Percentiles rank a stretch among this genome's conserved stretches.
phyloP scores from a whole-genome alignment of 2,888 invertebrate species.

The Pachliopta kotzebuea region DNA sequence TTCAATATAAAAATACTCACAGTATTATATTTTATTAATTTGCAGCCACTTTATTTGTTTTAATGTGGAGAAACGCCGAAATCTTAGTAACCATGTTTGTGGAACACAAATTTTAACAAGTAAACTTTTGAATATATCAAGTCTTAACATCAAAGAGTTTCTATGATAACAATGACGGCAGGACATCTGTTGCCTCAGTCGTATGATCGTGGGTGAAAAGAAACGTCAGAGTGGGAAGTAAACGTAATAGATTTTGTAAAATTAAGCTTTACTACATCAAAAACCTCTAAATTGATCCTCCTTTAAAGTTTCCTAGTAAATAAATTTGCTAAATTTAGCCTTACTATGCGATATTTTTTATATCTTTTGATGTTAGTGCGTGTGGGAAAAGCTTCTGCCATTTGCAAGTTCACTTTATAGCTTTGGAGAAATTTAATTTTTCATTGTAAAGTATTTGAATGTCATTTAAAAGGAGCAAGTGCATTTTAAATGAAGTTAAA shows the following conservation, averaged over 20 bases:
- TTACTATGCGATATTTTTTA: conserved; percentile 17
- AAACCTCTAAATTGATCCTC: too few species aligned
- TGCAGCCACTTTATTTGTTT: neutral
- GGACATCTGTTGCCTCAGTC: too few species aligned
- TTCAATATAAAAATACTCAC: neutral
- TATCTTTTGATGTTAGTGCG: conserved; percentile 10
- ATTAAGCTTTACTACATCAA: too few species aligned
- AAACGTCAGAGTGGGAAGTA: too few species aligned
- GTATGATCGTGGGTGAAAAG: too few species aligned
- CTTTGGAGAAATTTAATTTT: neutral
- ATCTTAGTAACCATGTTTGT: neutral
- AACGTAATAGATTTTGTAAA: too few species aligned
- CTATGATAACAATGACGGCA: too few species aligned
- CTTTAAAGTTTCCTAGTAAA: conserved; percentile 9
- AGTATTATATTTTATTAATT: conserved; percentile 7
- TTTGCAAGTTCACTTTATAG: neutral
- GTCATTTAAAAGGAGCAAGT: neutral
- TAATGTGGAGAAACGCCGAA: too few species aligned
- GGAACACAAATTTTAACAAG: neutral
- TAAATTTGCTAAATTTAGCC: conserved; percentile 20
- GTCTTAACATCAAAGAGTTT: too few species aligned
- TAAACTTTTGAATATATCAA: neutral
- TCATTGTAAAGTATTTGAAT: neutral
- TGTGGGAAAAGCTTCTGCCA: conserved; percentile 10
- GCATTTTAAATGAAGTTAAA: neutral